Conservation (phyloP, 2,113 vertebrate genomes). For the Campylomormyrus tamandua region DNA sequence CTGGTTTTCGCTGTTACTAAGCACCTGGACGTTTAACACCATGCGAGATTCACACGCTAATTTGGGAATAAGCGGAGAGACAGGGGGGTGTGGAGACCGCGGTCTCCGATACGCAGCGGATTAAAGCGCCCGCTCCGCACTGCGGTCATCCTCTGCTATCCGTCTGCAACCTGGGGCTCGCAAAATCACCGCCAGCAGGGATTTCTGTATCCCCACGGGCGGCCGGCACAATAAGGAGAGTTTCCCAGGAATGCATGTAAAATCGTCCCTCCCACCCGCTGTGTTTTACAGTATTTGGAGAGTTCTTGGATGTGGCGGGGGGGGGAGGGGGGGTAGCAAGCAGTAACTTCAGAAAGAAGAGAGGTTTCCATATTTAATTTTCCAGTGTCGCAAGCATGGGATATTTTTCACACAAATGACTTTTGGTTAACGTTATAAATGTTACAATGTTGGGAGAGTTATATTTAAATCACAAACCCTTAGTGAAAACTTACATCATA, state of each 20-base stretch:
- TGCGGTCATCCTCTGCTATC: background rate
- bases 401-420: background rate
- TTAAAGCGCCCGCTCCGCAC: background rate
- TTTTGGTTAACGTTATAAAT: background rate
- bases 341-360: background rate
- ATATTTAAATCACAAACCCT: background rate
- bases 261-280: background rate
- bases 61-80: background rate
- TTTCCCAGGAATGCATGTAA: background rate
- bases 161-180: background rate
- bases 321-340: too few species aligned
- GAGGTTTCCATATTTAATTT: background rate
- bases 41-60: background rate
- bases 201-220: background rate
- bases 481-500: background rate
- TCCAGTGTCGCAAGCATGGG: background rate
- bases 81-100: background rate
- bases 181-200: background rate
- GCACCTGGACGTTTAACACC: background rate
- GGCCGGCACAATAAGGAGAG: background rate
- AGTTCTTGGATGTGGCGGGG: background rate
- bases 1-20: background rate
- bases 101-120: background rate
- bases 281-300: background rate
- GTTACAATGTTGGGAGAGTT: background rate